Evolutionary conservation across 2,888 invertebrate genomes (phyloP).

Genomic region (Carabus problematicus): DNA sequence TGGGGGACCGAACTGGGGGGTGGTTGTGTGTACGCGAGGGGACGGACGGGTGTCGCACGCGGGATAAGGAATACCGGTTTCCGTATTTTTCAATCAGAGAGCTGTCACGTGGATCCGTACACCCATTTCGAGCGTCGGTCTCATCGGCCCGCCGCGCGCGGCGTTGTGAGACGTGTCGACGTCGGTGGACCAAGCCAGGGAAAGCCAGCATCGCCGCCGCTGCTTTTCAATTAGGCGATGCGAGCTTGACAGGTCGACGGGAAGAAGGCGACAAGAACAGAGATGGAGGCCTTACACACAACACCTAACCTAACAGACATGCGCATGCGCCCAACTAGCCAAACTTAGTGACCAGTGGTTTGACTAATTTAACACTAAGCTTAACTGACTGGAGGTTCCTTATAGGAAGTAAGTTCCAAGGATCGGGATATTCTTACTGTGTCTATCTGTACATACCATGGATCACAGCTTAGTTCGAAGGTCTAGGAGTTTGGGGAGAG

Average conservation of each 20-base stretch:
- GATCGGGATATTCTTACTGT: no score
- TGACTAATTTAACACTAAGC: no score
- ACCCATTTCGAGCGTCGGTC: constrained; percentile 56
- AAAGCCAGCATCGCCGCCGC: constrained; percentile 46
- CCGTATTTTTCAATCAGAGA: constrained; percentile 71
- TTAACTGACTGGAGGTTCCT: no score
- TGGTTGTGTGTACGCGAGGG: background rate
- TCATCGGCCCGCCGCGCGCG: constrained; percentile 57
- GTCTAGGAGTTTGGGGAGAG: no score
- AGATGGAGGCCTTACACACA: no score
- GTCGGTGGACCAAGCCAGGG: constrained; percentile 24
- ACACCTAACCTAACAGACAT: no score
- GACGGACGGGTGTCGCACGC: background rate
- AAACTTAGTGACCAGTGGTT: no score
- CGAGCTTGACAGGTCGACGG: constrained; percentile 13
- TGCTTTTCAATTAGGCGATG: constrained; percentile 51
- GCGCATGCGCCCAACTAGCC: no score
- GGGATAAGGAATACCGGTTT: constrained; percentile 52
- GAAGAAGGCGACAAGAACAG: background rate
- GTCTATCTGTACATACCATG: no score
- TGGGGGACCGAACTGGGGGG: background rate
- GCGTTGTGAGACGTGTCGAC: constrained; percentile 31
- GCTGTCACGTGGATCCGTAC: constrained; percentile 67
- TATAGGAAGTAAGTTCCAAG: no score
- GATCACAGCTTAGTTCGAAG: no score